Evolutionary conservation across 2,888 invertebrate genomes (phyloP), one percentile per base, ranked within the genome.

Genomic region (Scaptomyza cyrtandrae): DNA sequence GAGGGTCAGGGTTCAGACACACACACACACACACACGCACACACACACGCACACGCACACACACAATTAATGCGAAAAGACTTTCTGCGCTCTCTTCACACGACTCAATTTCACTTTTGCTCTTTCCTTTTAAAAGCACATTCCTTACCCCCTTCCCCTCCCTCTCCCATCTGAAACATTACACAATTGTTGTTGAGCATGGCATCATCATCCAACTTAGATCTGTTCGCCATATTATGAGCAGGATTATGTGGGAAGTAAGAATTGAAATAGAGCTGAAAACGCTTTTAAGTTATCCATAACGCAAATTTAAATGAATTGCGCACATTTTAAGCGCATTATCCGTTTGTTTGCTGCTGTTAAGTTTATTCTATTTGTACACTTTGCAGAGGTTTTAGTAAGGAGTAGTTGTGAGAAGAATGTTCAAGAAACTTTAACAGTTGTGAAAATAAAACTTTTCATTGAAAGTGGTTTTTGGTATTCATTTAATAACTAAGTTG

Each of bases 171-270:
- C 7, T 24, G 16, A 46, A 65, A 57, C 46, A 64, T 80, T 76
- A 84, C 74, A 75, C 81, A 84, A 86, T 86, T 81, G 79, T 69
- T 73, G 71, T 75, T 24, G 43, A 48, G 19, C 6, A 10, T 37
- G 37, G 37, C 37, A 37, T 37, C 37, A 37, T 46, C 39, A 65
- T 57, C 65, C 56, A 48, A 62, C 24, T 43, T 43, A 39, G 62
- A 24, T 29, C 60, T 16, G 33, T 54, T 35, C 56, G 35, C 41
- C 60, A 70, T 71, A 70, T 69, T 48, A 70, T 67, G 56, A 29
- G 46, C 59, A 44, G 58, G 61, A 64, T 71, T 73, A 73, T 73
- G 78, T 69, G 58, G 60, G 54, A 78, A 61, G 48, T 48, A 45
- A 69, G 29, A 9, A 65, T 71, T 41, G 59, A 53, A 71, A 46